phyloP scores from a whole-genome alignment of 1,140 invertebrate genomes.

The Whitmania pigra region DNA sequence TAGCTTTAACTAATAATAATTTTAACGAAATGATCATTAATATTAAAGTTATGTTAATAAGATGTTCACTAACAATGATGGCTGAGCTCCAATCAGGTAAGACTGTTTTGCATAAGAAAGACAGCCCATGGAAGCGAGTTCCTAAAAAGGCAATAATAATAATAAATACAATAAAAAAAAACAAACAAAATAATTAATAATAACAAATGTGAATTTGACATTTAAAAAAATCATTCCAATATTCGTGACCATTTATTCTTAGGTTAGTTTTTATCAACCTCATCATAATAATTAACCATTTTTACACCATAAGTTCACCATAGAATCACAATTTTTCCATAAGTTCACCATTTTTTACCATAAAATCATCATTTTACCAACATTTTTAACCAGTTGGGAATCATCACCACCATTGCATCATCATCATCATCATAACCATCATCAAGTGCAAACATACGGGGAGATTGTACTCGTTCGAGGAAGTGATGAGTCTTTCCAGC shows the following conservation, averaged over 20 bases:
- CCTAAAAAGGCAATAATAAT: not conserved
- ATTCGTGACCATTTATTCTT: too few relatives aligned
- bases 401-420: conserved; percentile 3
- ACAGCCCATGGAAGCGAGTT: not conserved
- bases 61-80: not conserved
- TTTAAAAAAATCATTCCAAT: too few relatives aligned
- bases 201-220: not conserved
- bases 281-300: too few relatives aligned
- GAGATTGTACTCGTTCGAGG: conserved; percentile 48
- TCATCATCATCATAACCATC: conserved; percentile 7
- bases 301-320: too few relatives aligned
- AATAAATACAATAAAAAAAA: conserved; percentile 1
- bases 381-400: not conserved
- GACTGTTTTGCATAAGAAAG: not conserved
- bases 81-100: not conserved
- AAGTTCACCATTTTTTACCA: too few relatives aligned
- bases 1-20: too few relatives aligned
- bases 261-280: not conserved
- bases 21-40: too few relatives aligned
- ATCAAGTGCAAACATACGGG: conserved; percentile 18
- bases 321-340: too few relatives aligned
- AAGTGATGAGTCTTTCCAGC: conserved; percentile 50
- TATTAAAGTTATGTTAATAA: too few relatives aligned
- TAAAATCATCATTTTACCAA: not conserved
- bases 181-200: not conserved